A percentile compares a stretch with the other conserved stretches of the same genome.
Evolutionary conservation across 1,140 invertebrate genomes (phyloP).

Genomic region (Musca domestica): DNA sequence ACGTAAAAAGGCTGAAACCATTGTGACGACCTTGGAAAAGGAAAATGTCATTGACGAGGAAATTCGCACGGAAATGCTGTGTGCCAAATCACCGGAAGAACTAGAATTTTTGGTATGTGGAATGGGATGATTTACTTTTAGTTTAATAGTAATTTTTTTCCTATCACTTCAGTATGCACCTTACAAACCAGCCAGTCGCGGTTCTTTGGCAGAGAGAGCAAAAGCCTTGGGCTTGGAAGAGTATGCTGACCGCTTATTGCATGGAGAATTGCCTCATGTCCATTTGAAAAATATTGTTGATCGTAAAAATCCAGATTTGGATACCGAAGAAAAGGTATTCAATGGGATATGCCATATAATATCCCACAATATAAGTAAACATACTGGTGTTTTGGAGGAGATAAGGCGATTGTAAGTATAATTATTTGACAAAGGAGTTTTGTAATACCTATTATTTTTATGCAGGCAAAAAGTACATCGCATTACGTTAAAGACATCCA

Average conservation of each 20-base stretch:
- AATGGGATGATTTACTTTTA: not conserved
- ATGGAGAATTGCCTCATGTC: conserved; percentile 54
- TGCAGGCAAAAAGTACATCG: conserved; percentile 57
- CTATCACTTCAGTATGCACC: conserved; percentile 67
- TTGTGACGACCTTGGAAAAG: conserved; percentile 62
- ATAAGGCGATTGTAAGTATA: conserved; percentile 63
- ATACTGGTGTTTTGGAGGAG: conserved; percentile 69
- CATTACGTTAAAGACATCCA: conserved; percentile 51
- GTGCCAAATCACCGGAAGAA: conserved; percentile 62
- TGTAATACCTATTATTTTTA: not conserved
- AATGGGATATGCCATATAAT: conserved; percentile 74
- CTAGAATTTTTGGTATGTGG: conserved; percentile 66
- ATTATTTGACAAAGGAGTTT: not conserved
- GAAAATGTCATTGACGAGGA: conserved; percentile 60
- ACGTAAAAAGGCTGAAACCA: conserved; percentile 58
- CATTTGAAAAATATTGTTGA: conserved; percentile 53
- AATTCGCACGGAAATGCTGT: conserved; percentile 58
- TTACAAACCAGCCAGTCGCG: conserved; percentile 70
- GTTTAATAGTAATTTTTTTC: no score
- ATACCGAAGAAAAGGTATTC: conserved; percentile 63
- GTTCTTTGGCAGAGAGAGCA: conserved; percentile 74
- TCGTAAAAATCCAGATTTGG: conserved; percentile 59
- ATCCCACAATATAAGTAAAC: conserved; percentile 76
- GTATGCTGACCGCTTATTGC: conserved; percentile 62
- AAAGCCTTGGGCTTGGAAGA: conserved; percentile 70